Evolutionary conservation across 2,888 invertebrate genomes (phyloP).

Genomic region (Aphodius sticticus): DNA sequence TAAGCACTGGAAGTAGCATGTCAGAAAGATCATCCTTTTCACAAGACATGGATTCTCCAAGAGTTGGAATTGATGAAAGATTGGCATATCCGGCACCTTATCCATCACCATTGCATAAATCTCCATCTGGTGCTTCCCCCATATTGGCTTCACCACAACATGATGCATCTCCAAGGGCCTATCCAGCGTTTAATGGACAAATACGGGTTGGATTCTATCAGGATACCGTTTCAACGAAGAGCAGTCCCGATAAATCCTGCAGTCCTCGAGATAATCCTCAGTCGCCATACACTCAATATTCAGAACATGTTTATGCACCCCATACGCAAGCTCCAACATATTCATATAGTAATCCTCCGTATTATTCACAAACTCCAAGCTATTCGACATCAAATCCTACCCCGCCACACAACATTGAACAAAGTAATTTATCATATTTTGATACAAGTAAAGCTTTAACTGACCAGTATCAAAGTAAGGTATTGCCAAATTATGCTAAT

Average conservation of each 20-base stretch:
- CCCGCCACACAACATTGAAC: constrained; percentile 55
- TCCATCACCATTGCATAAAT: constrained; percentile 76
- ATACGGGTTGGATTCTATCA: constrained; percentile 90
- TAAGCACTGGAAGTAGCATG: constrained; percentile 81
- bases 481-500: constrained; percentile 55
- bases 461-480: constrained; percentile 59
- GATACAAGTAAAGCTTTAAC: constrained; percentile 66
- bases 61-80: constrained; percentile 68
- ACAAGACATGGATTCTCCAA: constrained; percentile 78
- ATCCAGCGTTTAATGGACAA: constrained; percentile 80
- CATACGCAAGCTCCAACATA: constrained; percentile 60
- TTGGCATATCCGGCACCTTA: constrained; percentile 74
- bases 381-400: constrained; percentile 62
- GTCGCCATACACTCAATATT: constrained; percentile 66
- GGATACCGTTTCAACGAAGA: constrained; percentile 83
- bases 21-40: constrained; percentile 82
- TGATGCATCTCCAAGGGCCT: constrained; percentile 70
- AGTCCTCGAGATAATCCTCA: constrained; percentile 77
- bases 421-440: constrained; percentile 60
- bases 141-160: constrained; percentile 74
- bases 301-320: constrained; percentile 67
- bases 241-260: constrained; percentile 85
- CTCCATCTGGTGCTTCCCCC: constrained; percentile 73
- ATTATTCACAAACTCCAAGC: constrained; percentile 54
- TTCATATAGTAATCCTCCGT: constrained; percentile 54